Evolutionary conservation across 2,113 vertebrate species (phyloP).

Genomic region (Muntiacus muntjak): DNA sequence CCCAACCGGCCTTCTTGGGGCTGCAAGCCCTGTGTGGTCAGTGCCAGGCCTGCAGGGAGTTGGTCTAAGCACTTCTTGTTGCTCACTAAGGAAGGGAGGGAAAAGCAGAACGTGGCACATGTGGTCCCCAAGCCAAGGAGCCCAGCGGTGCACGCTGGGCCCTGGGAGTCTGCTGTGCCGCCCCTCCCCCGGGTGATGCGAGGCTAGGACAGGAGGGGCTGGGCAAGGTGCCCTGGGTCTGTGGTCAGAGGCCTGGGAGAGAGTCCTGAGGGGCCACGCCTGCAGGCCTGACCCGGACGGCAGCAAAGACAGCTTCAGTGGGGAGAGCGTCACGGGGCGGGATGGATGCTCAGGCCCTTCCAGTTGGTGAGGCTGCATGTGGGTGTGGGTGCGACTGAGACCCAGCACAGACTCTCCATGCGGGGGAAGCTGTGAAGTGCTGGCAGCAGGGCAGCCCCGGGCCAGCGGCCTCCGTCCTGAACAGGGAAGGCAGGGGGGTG

Average conservation of each 20-base stretch:
- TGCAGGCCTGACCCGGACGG: neutral
- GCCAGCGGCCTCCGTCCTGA: too few relatives aligned
- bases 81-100: neutral
- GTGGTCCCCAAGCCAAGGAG: too few relatives aligned
- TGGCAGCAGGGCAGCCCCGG: too few relatives aligned
- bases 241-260: neutral
- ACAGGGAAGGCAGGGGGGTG: neutral
- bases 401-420: neutral
- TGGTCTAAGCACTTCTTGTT: neutral
- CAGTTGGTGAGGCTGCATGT: neutral
- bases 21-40: neutral
- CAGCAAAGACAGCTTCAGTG: neutral
- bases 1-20: neutral
- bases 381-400: neutral
- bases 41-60: neutral
- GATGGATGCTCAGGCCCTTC: neutral
- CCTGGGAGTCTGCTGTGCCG: fast-evolving
- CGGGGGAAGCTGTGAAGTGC: neutral
- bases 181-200: neutral
- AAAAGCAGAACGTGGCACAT: fast-evolving
- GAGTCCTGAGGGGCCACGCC: neutral
- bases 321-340: neutral
- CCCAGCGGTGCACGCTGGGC: neutral
- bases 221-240: neutral
- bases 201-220: neutral